These are phyloP conservation scores for Drosophila fungiperda DNA, from an alignment of 2,888 invertebrate species.

Conservation along the genomic window DNA sequence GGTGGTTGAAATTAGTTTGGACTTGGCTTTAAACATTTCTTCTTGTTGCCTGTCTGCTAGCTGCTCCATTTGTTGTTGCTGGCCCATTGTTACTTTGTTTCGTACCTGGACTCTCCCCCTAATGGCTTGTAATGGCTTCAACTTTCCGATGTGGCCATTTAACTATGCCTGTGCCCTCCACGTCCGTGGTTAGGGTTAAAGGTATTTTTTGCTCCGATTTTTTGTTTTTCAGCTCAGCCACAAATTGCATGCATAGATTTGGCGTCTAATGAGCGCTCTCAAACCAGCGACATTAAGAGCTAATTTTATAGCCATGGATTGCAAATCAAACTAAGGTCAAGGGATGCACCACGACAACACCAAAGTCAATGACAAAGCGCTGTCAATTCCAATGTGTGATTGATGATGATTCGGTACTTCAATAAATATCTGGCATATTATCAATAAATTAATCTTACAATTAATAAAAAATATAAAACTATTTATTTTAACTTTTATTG, in stretches of 20 bases:
- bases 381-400: conserved; percentile 18
- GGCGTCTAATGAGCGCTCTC: conserved; percentile 63
- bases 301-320: conserved; percentile 67
- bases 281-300: conserved; percentile 58
- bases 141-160: conserved; percentile 67
- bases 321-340: conserved; percentile 57
- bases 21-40: conserved; percentile 70
- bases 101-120: conserved; percentile 36
- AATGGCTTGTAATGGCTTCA: conserved; percentile 67
- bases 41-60: conserved; percentile 29
- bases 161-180: conserved; percentile 37
- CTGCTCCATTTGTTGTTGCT: conserved; percentile 38
- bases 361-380: not conserved
- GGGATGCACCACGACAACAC: conserved; percentile 23
- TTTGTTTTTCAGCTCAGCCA: conserved; percentile 15
- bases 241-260: conserved; percentile 74
- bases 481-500: not conserved
- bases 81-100: conserved; percentile 22
- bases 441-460: not conserved
- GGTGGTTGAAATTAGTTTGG: conserved; percentile 82
- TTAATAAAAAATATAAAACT: not conserved
- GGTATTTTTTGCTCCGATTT: conserved; percentile 20
- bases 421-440: not conserved
- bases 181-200: conserved; percentile 30
- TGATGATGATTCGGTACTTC: not conserved